Percentiles rank a stretch among this genome's conserved stretches.
Conservation (phyloP, 2,797 vertebrate genomes). For the Peromyscus melanophrys region DNA sequence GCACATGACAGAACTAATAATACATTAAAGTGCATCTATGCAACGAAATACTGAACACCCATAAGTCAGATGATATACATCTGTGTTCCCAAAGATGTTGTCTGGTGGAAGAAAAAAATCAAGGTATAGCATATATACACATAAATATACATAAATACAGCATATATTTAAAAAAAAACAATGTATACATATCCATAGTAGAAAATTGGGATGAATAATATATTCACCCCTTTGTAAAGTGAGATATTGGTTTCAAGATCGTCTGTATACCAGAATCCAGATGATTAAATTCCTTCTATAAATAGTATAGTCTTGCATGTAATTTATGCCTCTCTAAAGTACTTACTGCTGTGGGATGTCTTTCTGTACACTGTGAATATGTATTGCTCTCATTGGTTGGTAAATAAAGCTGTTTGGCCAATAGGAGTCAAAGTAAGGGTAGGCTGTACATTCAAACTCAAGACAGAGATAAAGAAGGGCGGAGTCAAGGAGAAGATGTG, state of each 20-base stretch:
- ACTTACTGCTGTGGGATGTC: no score
- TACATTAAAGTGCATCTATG: neutral
- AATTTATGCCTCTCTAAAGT: neutral
- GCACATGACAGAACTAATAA: neutral
- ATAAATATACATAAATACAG: neutral
- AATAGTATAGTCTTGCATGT: neutral
- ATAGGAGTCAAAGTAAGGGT: no score
- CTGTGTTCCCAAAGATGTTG: neutral
- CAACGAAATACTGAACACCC: neutral
- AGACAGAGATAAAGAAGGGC: no score
- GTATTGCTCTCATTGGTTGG: no score
- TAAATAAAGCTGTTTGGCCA: no score
- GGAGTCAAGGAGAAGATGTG: no score
- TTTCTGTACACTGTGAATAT: no score
- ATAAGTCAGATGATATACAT: neutral
- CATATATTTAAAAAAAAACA: neutral
- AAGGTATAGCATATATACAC: neutral
- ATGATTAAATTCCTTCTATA: neutral
- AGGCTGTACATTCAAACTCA: no score
- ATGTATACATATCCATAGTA: neutral
- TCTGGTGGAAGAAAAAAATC: slow-evolving; percentile 16
- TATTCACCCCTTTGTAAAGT: neutral
- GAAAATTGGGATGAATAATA: slow-evolving; percentile 6
- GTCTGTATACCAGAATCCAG: neutral
- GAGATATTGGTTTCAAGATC: neutral